Evolutionary conservation across 1,140 invertebrate genomes (phyloP), one percentile per base, ranked within the genome.

Genomic region (Camponotus vicinus): DNA sequence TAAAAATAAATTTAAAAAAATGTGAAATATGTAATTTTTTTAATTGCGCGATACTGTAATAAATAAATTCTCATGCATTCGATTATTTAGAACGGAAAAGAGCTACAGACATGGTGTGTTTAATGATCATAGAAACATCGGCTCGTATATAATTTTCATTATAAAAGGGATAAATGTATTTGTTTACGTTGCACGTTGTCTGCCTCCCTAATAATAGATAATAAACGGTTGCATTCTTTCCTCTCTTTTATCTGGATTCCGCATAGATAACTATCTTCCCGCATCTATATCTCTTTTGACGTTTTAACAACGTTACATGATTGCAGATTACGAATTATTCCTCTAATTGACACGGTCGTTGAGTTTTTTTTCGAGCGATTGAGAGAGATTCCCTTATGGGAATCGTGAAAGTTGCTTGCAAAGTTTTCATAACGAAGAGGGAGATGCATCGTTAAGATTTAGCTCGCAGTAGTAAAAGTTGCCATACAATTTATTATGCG

Each of bases 401-500:
- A 61, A 83, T 45, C 69, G 69, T 83, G 79, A 83, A 83, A 83
- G 79, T 61, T 37, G 21, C 45, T 49, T 11, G 55, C 32, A 69
- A 27, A 71, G 37, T 55, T 82, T 82, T 75, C 69, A 34, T 83
- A 63, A 75, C 69, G 69, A 59, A 34, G 8, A 45, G 27, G 13
- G 45, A 49, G 55, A 73, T 63, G 79, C n/a, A 49, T 55, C 79
- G 69, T 83, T 75, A 49, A 83, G 79, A 83, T 73, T 83, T 63
- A 83, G 69, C 79, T 83, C 55, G 57, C 55, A 49, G 40, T 57
- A 75, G 69, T 69, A 83, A 83, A 75, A 83, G 79, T 83, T 49
- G 55, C 40, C 27, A 42, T 49, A 63, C 55, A 45, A 83, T 83
- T 83, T 83, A 83, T 75, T 73, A 83, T 40, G 57, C 69, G 79